Evolutionary conservation across 2,113 vertebrate genomes (phyloP).

Genomic region (Drymodes brunneopygia): DNA sequence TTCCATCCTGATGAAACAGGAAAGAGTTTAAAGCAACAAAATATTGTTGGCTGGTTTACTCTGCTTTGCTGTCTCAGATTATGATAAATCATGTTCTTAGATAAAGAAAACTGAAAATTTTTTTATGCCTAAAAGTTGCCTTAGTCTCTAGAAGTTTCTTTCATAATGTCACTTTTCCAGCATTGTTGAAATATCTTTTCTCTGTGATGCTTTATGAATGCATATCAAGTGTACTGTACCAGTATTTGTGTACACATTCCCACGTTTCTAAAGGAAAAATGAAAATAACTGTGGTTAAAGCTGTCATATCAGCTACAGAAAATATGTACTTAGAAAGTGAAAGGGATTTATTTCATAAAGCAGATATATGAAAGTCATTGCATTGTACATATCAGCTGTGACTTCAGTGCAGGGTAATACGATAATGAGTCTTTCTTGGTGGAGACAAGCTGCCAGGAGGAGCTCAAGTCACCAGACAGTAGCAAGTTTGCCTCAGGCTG

Average conservation of each 20-base stretch:
- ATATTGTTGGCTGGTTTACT: background rate
- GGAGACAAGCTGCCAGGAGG: background rate
- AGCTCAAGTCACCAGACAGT: background rate
- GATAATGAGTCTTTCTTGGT: background rate
- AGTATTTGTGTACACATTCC: background rate
- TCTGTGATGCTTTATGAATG: background rate
- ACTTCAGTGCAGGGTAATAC: background rate
- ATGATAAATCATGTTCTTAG: background rate
- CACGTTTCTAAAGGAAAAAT: background rate
- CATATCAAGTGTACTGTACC: background rate
- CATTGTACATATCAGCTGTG: background rate
- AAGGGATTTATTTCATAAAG: background rate
- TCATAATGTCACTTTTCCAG: background rate
- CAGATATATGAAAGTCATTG: background rate
- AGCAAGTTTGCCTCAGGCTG: background rate
- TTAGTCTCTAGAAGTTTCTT: background rate
- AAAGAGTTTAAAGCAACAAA: background rate
- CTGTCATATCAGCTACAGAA: background rate
- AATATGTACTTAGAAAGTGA: background rate
- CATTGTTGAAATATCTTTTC: background rate
- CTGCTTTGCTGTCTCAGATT: background rate
- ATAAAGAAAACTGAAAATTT: background rate
- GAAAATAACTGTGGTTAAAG: slow-evolving; percentile 15
- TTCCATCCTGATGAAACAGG: background rate
- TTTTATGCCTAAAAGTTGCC: background rate